Conservation (phyloP, 2,113 vertebrate species). For the Polypterus bichir region DNA sequence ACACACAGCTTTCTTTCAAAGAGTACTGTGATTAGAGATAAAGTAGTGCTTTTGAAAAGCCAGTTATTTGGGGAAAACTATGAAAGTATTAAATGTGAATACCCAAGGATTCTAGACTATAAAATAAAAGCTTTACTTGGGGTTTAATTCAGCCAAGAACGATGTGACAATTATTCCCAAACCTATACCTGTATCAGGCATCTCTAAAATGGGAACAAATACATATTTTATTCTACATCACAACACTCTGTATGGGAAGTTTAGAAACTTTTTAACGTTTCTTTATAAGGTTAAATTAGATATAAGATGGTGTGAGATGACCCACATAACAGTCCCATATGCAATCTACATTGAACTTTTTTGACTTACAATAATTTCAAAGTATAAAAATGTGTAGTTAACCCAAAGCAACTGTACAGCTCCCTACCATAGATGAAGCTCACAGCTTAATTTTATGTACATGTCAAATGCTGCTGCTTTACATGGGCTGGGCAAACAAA, state of each 20-base stretch:
- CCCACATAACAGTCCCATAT: too few species aligned
- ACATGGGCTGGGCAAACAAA: too few species aligned
- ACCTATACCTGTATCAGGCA: constrained; percentile 14
- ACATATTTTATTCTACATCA: constrained; percentile 1
- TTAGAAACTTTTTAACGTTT: not conserved
- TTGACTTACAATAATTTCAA: too few species aligned
- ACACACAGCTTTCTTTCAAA: constrained; percentile 18
- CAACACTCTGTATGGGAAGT: not conserved
- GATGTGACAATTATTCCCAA: constrained; percentile 25
- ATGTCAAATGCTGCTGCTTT: too few species aligned
- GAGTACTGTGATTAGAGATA: constrained; percentile 7
- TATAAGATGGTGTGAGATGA: too few species aligned
- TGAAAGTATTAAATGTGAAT: constrained; percentile 28
- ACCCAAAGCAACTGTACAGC: too few species aligned
- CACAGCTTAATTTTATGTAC: too few species aligned
- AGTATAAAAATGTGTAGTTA: too few species aligned
- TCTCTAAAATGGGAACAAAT: constrained; percentile 5
- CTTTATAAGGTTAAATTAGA: too few species aligned
- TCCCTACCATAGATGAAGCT: too few species aligned
- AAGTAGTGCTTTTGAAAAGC: constrained; percentile 15
- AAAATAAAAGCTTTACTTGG: constrained; percentile 10
- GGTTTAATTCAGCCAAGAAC: constrained; percentile 7
- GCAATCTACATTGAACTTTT: too few species aligned
- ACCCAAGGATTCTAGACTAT: constrained; percentile 9
- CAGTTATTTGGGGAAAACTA: constrained; percentile 25